Percentiles rank a stretch among this genome's conserved stretches.
These are phyloP conservation scores for Zaprionus obscuricornis DNA, from an alignment of 2,888 invertebrate genomes.

Conservation along the genomic window DNA sequence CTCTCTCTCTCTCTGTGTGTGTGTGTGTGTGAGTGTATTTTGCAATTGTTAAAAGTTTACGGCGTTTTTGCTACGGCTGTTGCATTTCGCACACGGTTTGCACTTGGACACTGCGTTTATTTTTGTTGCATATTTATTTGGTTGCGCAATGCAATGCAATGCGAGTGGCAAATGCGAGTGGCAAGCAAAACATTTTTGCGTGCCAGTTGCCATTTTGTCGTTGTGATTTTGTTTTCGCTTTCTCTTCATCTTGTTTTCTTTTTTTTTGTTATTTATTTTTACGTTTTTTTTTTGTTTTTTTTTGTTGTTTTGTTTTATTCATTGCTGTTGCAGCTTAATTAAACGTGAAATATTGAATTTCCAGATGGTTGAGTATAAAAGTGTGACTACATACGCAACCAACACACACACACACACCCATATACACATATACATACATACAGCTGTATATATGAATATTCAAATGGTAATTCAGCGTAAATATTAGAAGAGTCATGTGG, in stretches of 20 bases:
- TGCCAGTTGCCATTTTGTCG: slow-evolving; percentile 67
- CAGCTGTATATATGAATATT: slow-evolving; percentile 43
- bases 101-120: slow-evolving; percentile 39
- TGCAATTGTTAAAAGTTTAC: slow-evolving; percentile 74
- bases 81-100: slow-evolving; percentile 66
- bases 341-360: slow-evolving; percentile 71
- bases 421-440: too few species aligned
- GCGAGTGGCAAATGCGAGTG: slow-evolving; percentile 20
- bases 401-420: too few species aligned
- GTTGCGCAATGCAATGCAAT: slow-evolving; percentile 2
- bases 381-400: slow-evolving; percentile 22
- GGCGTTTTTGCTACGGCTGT: slow-evolving; percentile 70
- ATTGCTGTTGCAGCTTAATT: slow-evolving; percentile 65
- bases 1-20: slow-evolving; percentile 35
- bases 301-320: slow-evolving; percentile 22
- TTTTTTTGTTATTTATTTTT: slow-evolving; percentile 6
- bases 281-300: slow-evolving; percentile 20
- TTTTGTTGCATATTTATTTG: slow-evolving; percentile 59
- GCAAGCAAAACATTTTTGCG: slow-evolving; percentile 54
- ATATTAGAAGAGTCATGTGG: slow-evolving; percentile 31
- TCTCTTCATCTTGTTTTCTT: slow-evolving; percentile 14
- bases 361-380: slow-evolving; percentile 44
- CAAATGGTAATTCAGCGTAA: slow-evolving; percentile 35
- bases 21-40: slow-evolving; percentile 17
- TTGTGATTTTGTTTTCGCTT: slow-evolving; percentile 47